Percentiles rank a stretch among this genome's conserved stretches.
phyloP scores from a whole-genome alignment of 2,113 vertebrate genomes.

The Dascyllus trimaculatus region DNA sequence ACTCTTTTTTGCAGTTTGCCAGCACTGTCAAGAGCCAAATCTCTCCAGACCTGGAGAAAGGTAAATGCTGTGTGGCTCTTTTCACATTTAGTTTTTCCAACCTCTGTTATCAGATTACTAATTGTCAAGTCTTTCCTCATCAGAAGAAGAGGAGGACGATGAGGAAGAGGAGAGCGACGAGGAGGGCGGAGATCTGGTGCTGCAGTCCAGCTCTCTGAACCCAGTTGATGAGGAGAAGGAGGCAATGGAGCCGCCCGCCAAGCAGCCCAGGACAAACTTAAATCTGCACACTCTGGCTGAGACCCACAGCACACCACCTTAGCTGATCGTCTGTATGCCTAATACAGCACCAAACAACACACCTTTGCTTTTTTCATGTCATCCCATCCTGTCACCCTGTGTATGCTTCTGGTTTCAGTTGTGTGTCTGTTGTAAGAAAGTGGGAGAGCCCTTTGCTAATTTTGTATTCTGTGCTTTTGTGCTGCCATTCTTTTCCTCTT shows the following conservation, averaged over 20 bases:
- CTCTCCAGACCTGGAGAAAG: slow-evolving; percentile 89
- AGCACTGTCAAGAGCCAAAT: slow-evolving; percentile 85
- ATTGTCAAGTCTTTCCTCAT: slow-evolving; percentile 24
- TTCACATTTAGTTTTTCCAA: not conserved
- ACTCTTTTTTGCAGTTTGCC: slow-evolving; percentile 85
- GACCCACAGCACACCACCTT: slow-evolving; percentile 48
- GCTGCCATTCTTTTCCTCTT: slow-evolving; percentile 36
- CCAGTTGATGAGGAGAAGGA: slow-evolving; percentile 81
- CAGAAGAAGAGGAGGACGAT: slow-evolving; percentile 88
- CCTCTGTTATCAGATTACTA: not conserved
- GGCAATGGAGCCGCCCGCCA: slow-evolving; percentile 87
- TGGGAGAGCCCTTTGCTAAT: slow-evolving; percentile 46
- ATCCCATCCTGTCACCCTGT: slow-evolving; percentile 20
- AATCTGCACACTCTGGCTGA: slow-evolving; percentile 60
- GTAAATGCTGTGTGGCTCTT: slow-evolving; percentile 62
- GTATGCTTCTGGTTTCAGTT: slow-evolving; percentile 35
- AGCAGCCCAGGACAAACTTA: slow-evolving; percentile 86
- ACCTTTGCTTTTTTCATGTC: slow-evolving; percentile 39
- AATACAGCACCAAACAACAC: not conserved
- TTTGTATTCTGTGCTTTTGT: slow-evolving; percentile 32
- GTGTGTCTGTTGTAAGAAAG: slow-evolving; percentile 26
- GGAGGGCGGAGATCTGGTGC: slow-evolving; percentile 87
- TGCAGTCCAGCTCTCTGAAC: slow-evolving; percentile 79
- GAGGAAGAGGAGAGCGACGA: slow-evolving; percentile 94
- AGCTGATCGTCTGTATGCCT: slow-evolving; percentile 3